Evolutionary conservation across 2,888 invertebrate species (phyloP).

Genomic region (Cephus pulcher): DNA sequence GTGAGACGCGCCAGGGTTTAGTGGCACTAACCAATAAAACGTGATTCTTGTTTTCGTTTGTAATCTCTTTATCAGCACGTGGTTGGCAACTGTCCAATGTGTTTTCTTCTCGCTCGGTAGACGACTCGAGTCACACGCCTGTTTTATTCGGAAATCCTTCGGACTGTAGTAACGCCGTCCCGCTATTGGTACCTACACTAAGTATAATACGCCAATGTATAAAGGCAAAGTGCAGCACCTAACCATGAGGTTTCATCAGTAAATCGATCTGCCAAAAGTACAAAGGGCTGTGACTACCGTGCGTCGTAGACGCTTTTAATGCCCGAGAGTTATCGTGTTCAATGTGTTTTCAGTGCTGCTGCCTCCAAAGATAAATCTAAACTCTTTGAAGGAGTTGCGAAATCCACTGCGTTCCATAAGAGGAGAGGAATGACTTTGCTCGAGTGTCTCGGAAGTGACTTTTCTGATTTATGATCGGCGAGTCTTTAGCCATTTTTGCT

Average conservation of each 20-base stretch:
- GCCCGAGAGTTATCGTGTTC: neutral
- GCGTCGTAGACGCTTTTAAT: neutral
- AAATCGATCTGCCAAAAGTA: neutral
- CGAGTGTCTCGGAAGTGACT: neutral
- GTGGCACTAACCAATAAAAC: neutral
- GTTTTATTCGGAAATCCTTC: neutral
- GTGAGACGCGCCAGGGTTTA: neutral
- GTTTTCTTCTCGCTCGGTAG: neutral
- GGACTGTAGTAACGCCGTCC: neutral
- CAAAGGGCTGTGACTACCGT: neutral
- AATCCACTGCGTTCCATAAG: neutral
- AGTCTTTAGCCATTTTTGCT: neutral
- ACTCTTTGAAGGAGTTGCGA: neutral
- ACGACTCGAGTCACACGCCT: neutral
- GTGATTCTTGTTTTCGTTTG: constrained; percentile 45
- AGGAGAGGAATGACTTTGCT: neutral
- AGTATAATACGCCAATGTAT: neutral
- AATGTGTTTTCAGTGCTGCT: neutral
- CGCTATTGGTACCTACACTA: neutral
- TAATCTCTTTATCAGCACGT: constrained; percentile 63
- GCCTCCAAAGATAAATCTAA: neutral
- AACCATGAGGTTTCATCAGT: neutral
- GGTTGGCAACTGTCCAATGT: constrained; percentile 35
- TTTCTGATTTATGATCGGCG: neutral
- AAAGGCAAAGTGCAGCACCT: neutral